Evolutionary conservation across 2,797 vertebrate genomes (phyloP), one percentile per base, ranked within the genome.

Genomic region (Danio aesculapii): DNA sequence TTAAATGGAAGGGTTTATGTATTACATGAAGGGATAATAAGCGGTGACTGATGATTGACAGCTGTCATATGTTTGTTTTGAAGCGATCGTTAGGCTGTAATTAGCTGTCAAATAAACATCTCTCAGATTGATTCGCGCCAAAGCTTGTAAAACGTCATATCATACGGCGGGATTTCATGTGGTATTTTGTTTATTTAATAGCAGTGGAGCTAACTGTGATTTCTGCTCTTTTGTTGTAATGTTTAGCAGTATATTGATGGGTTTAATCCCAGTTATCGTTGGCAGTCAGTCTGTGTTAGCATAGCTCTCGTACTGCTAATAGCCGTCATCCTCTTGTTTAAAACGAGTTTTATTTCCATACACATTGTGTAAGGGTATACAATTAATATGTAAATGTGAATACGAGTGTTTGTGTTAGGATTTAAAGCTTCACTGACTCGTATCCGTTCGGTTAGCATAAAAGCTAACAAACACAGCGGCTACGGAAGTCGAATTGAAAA

Each of bases 401-500:
- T 61, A 2, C 21, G 11, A 0, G n/a, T 4, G 17, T 43, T 30
- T 53, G 61, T 57, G 6, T 57, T 41, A 0, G 11, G 49, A 44
- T 64, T 43, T 52, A 44, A 76, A 17, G 47, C 39, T 30, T 55
- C 14, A 41, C 4, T 30, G 58, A 39, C 49, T 80, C 30, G 30
- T 16, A 16, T 46, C 19, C 3, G 14, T 7, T 39, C 41, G 14
- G 69, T 73, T 73, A 64, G 70, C 78, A 30, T 19, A 2, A 50
- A 72, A 3, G 69, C 78, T 80, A 80, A 57, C 8, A 39, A 39
- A 64, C 58, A 46, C 41, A 66, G 6, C 17, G 59, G 69, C 69
- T 80, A 80, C 78, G 78, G 78, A 80, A 80, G 78, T 64, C 2
- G 9, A 47, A 66, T 10, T 2, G 66, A 63, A 55, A 62, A 72